A percentile compares a stretch with the other conserved stretches of the same genome.
phyloP scores from a whole-genome alignment of 2,888 invertebrate genomes.

The Tyria jacobaeae region DNA sequence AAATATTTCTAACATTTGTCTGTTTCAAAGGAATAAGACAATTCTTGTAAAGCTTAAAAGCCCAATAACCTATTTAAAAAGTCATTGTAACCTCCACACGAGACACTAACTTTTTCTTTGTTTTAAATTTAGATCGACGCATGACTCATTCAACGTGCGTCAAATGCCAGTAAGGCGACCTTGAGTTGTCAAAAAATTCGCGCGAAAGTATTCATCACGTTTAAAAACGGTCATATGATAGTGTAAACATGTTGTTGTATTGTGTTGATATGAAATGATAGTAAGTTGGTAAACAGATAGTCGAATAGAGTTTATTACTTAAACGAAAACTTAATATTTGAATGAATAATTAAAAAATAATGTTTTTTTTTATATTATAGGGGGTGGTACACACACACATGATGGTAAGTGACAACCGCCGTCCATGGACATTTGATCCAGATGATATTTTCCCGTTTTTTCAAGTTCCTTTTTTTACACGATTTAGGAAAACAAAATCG shows the following conservation, averaged over 20 bases:
- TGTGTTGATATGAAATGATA: constrained; percentile 9
- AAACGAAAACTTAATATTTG: no score
- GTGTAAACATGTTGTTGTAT: constrained; percentile 33
- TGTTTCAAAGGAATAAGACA: neutral
- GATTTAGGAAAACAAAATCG: no score
- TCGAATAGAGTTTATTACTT: no score
- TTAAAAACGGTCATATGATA: constrained; percentile 32
- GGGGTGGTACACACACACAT: no score
- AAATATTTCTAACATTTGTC: no score
- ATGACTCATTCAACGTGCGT: constrained; percentile 56
- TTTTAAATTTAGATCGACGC: constrained; percentile 44
- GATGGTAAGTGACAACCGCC: no score
- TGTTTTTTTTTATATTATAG: no score
- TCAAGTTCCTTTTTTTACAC: no score
- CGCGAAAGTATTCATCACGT: constrained; percentile 47
- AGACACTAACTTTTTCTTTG: constrained; percentile 40
- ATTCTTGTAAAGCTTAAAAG: constrained; percentile 11
- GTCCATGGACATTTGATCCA: no score
- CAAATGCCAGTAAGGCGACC: constrained; percentile 63
- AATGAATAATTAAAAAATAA: no score
- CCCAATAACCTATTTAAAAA: constrained; percentile 34
- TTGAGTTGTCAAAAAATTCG: constrained; percentile 64
- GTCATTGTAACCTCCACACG: constrained; percentile 17
- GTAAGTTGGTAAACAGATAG: neutral
- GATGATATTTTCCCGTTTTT: no score